Base-by-base conservation (phyloP, 35 echinoderm and acorn worm genomes). In the Anneissia japonica region DNA sequence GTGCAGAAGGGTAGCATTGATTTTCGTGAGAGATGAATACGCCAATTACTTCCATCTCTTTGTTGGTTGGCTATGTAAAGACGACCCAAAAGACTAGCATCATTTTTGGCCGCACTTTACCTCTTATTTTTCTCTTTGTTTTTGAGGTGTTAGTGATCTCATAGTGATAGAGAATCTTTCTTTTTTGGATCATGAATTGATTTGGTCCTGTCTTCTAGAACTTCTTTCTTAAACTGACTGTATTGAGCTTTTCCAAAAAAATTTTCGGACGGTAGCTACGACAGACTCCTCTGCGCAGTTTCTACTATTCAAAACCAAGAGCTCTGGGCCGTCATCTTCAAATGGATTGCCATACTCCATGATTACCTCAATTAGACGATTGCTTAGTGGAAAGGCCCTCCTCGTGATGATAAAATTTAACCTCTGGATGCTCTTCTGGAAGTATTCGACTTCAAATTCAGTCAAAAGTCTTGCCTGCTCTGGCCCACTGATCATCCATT, bases 361-460 rank as follows among this genome's bases (percentile, higher is more conserved):
- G 6, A 84, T 84, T 16, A 55, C 41, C 37, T 84, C 23, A 26
- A 55, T 72, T 7, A 84, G 82, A 64, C 82, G 37, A 14, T 30
- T 84, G 3, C 34, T 84, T 37, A 21, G 83, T 32, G 1, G 83
- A 72, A 32, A 73, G 21, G 3, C 82, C 82, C 34, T 84, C 38
- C 37, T 84, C 40, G 34, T 84, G 82, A 32, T 84, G 82, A 16
- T 38, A 10, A 30, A 28, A 84, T 30, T 84, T 84, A 4, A 19
- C 37, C 17, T 84, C 6, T 32, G 37, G 82, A 26, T 55, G 38
- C 21, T 84, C 82, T 11, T 72, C 39, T 73, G 37, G 41, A 38
- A n/a, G n/a, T n/a, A n/a, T 45, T 84, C 39, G 23, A 12, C 39
- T 84, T 86, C 84, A 74, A 86, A 86, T 35, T 86, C 56, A 76